Evolutionary conservation across 2,113 vertebrate genomes (phyloP), one percentile per base, ranked within the genome.

Genomic region (Pyxicephalus adspersus): DNA sequence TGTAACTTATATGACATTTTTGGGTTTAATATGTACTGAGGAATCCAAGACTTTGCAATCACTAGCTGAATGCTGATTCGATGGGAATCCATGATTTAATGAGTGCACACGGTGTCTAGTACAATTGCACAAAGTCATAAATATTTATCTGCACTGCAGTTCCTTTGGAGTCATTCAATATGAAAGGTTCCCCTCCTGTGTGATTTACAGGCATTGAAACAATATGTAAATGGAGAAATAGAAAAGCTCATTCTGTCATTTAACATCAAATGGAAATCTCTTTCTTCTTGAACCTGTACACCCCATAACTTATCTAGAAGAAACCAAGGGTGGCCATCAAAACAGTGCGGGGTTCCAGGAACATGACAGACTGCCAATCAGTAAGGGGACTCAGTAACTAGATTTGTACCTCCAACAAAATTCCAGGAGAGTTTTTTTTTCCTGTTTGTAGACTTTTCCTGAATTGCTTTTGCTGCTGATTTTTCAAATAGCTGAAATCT

Each of bases 81-180:
- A 66, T 57, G 68, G 60, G 68, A 26, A 65, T 71, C 66, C 67
- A 34, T 26, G 57, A 65, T 63, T 82, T 75, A 75, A 75, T 82
- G 71, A 82, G 51, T 82, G 70, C 80, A 75, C 60, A 65, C 80
- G 64, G 79, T 66, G 23, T 63, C 50, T 4, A 22, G 61, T 75
- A 57, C 80, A 58, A 58, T 82, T 66, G 80, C 70, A 50, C 61
- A 28, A 65, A 65, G 61, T 75, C 71, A 82, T 82, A 82, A 75
- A 82, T 82, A 82, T 82, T 75, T 75, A 81, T 82, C 70, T 57
- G 80, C 60, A 74, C 34, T 82, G 80, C 63, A n/a, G 70, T 55
- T 82, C 70, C 80, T 75, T 75, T 82, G 66, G 70, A 75, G 45
- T 75, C 71, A 82, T 82, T 75, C 71, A 82, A 82, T 82, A 82